Conservation (phyloP, 2,888 invertebrate species). For the Limnephilus auricula region DNA sequence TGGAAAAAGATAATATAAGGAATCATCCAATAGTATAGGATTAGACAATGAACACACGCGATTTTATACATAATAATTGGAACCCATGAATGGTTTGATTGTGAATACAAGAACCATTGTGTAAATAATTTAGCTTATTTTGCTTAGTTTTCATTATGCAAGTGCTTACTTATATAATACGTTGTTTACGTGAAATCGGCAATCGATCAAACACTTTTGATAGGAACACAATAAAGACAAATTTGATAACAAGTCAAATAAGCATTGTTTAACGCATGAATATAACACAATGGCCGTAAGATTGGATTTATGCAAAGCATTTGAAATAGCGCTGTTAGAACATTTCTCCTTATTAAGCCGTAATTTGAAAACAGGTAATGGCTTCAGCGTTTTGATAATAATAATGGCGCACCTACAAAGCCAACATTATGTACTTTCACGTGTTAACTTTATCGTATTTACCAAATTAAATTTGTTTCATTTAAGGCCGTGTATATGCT, state of each 20-base stretch:
- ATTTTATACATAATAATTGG: not conserved
- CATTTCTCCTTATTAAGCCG: slow-evolving; percentile 11
- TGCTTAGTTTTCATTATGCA: not conserved
- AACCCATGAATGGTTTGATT: not conserved
- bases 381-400: not conserved
- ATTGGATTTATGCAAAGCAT: slow-evolving; percentile 26
- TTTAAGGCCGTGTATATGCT: not conserved
- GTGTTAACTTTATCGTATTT: slow-evolving; percentile 2
- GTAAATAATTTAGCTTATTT: not conserved
- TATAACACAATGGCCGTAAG: not conserved
- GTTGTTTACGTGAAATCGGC: not conserved
- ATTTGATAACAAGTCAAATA: not conserved
- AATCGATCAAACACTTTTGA: slow-evolving; percentile 2
- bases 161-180: not conserved
- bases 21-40: not conserved
- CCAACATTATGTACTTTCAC: not conserved
- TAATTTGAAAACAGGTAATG: slow-evolving; percentile 23
- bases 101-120: not conserved
- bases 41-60: not conserved
- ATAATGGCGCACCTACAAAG: not conserved
- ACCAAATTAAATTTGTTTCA: not conserved
- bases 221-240: not conserved
- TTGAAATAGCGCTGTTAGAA: not conserved
- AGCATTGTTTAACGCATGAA: slow-evolving; percentile 2
- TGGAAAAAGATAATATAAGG: too few species aligned